These are phyloP conservation scores for Lepidostoma basale DNA, from an alignment of 1,140 invertebrate species.

Conservation along the genomic window DNA sequence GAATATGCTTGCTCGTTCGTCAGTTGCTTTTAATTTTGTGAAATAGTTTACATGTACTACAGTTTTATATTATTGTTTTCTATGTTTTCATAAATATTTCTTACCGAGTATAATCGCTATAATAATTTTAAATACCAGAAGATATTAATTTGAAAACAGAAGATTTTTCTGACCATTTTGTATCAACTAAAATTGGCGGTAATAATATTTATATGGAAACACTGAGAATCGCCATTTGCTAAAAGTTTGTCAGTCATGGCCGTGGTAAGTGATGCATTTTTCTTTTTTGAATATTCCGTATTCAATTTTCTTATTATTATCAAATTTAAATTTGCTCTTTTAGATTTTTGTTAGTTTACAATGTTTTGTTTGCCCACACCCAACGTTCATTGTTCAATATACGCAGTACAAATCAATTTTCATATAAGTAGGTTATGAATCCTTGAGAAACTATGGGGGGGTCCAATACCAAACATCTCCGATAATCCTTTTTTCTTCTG, in stretches of 20 bases:
- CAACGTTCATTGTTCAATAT: neutral
- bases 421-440: constrained; percentile 39
- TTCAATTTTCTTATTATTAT: constrained; percentile 3
- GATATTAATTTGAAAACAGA: no score
- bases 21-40: no score
- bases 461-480: constrained; percentile 20
- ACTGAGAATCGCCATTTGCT: constrained; percentile 53
- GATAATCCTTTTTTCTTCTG: neutral
- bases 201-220: constrained; percentile 21
- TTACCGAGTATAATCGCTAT: no score
- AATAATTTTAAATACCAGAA: no score
- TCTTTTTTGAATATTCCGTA: constrained; percentile 18
- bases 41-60: no score
- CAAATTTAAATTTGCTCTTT: neutral
- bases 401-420: neutral
- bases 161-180: neutral
- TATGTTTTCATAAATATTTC: no score
- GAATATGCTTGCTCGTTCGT: no score
- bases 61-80: no score
- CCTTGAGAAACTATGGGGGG: constrained; percentile 27
- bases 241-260: constrained; percentile 55
- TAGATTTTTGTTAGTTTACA: neutral
- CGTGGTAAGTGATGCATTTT: constrained; percentile 51
- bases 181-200: constrained; percentile 23
- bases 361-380: neutral